Percentiles rank a stretch among this genome's conserved stretches.
Conservation (phyloP, 1,140 invertebrate species). For the Pseudomyrmex concolor region DNA sequence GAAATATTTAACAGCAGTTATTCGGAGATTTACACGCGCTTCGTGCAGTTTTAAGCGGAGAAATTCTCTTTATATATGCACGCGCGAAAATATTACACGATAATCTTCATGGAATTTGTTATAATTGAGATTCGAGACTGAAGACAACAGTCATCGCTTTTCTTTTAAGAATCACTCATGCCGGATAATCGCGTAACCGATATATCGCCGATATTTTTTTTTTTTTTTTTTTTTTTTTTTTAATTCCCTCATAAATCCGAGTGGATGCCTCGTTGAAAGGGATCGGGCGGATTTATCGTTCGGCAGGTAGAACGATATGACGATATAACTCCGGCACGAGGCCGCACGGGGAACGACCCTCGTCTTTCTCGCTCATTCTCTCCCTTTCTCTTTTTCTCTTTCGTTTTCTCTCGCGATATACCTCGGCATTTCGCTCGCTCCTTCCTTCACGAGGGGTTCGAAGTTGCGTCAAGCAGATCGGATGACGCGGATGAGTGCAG, state of each 20-base stretch:
- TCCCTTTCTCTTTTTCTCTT: constrained; percentile 10
- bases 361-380: not conserved
- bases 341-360: constrained; percentile 37
- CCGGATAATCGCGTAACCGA: constrained; percentile 49
- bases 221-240: constrained; percentile 63
- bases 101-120: not conserved
- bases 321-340: constrained; percentile 75
- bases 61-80: constrained; percentile 6
- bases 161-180: not conserved
- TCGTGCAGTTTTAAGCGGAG: not conserved
- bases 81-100: not conserved
- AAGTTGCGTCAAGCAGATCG: constrained; percentile 65
- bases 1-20: constrained; percentile 17
- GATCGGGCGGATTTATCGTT: constrained; percentile 73
- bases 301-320: constrained; percentile 74
- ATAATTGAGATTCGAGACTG: not conserved
- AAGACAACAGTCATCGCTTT: not conserved
- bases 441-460: constrained; percentile 27
- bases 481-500: constrained; percentile 73
- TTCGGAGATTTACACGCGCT: not conserved
- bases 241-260: constrained; percentile 72
- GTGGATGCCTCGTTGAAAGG: constrained; percentile 69
- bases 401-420: constrained; percentile 10
- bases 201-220: constrained; percentile 64
- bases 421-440: constrained; percentile 26